Evolutionary conservation across 1,140 invertebrate species (phyloP).

Genomic region (Temnothorax curvispinosus): DNA sequence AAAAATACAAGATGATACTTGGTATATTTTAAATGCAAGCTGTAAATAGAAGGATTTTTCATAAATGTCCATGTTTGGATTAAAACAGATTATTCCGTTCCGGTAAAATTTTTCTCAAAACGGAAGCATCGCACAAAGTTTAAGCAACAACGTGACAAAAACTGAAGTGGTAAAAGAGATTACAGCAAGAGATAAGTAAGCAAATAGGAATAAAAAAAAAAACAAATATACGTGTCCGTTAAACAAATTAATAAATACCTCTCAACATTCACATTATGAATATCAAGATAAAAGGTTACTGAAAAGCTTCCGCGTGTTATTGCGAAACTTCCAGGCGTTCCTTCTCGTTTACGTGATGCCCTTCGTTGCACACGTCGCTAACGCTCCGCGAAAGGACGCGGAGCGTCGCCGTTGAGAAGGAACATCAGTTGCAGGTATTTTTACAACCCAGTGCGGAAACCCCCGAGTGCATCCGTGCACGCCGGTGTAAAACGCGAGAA

Average conservation of each 20-base stretch:
- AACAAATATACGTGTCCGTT: background rate
- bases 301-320: background rate
- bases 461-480: slow-evolving; percentile 59
- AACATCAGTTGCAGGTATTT: slow-evolving; percentile 71
- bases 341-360: background rate
- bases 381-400: background rate
- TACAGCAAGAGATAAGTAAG: background rate
- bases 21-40: background rate
- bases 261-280: background rate
- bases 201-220: background rate
- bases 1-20: background rate
- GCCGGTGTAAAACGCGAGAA: slow-evolving; percentile 67
- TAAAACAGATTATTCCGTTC: background rate
- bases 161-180: background rate
- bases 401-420: slow-evolving; percentile 5
- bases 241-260: background rate
- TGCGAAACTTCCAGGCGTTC: background rate
- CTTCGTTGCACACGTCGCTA: slow-evolving; percentile 4
- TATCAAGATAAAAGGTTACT: background rate
- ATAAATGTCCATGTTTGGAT: background rate
- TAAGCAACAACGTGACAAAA: background rate
- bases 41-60: background rate
- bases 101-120: background rate
- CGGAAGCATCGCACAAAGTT: background rate
- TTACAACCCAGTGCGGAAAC: slow-evolving; percentile 65